Conservation (phyloP, 2,888 invertebrate genomes). For the Julus scanicus region DNA sequence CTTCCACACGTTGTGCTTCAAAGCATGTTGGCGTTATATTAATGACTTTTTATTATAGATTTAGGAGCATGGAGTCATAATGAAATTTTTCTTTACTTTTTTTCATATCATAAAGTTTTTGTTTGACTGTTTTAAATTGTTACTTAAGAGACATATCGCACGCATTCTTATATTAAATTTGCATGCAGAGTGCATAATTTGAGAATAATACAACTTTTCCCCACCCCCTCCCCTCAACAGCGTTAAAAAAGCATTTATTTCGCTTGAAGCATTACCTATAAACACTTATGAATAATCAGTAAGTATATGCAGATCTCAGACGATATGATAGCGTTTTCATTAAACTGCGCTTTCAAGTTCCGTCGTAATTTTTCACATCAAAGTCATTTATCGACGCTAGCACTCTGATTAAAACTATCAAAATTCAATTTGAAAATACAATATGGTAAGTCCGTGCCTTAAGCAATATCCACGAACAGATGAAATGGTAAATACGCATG, state of each 20-base stretch:
- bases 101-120: background rate
- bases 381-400: background rate
- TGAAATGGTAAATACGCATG: background rate
- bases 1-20: background rate
- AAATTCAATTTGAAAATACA: conserved; percentile 1
- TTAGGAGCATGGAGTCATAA: background rate
- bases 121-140: background rate
- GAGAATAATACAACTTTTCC: background rate
- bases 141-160: background rate
- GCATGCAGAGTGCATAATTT: background rate
- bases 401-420: conserved; percentile 20
- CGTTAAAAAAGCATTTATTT: background rate
- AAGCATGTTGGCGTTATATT: background rate
- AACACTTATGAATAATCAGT: background rate
- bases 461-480: background rate
- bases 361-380: background rate
- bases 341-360: background rate
- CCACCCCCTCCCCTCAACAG: too few species aligned
- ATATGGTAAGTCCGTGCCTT: background rate
- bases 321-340: background rate
- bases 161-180: background rate
- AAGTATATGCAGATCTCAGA: background rate
- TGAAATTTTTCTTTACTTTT: background rate
- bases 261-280: background rate
- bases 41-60: background rate